Conservation (phyloP, 2,113 vertebrate genomes). For the Pithys albifrons region DNA sequence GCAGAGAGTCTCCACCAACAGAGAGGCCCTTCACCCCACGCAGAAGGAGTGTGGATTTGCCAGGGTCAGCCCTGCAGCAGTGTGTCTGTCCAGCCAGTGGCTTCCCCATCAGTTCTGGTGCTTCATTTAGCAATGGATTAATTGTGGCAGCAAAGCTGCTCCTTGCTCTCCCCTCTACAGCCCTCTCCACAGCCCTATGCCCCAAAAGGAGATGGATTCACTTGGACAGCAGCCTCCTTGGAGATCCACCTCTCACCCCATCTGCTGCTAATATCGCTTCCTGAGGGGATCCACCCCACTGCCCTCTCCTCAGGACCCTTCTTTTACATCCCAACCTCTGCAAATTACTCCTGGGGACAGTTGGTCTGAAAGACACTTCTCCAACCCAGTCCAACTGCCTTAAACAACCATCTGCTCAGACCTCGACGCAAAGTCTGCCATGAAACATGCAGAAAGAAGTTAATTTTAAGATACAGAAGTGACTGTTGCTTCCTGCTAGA, state of each 20-base stretch:
- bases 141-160: neutral
- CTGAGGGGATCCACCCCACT: neutral
- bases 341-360: neutral
- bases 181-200: neutral
- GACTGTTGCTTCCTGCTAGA: neutral
- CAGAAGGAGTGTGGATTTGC: neutral
- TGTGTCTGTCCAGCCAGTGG: neutral
- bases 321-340: neutral
- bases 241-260: neutral
- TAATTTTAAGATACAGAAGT: neutral
- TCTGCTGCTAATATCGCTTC: neutral
- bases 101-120: neutral
- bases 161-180: neutral
- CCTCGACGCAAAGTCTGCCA: neutral
- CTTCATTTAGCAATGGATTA: neutral
- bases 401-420: neutral
- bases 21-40: neutral
- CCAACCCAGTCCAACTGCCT: neutral
- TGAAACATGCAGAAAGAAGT: neutral
- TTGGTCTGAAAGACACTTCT: neutral
- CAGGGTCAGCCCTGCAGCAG: neutral
- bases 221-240: neutral
- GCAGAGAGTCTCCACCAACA: conserved; percentile 44
- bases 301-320: neutral
- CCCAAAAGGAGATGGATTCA: neutral